These are phyloP conservation scores for Triops cancriformis DNA, from an alignment of 1,140 invertebrate genomes.

Conservation along the genomic window DNA sequence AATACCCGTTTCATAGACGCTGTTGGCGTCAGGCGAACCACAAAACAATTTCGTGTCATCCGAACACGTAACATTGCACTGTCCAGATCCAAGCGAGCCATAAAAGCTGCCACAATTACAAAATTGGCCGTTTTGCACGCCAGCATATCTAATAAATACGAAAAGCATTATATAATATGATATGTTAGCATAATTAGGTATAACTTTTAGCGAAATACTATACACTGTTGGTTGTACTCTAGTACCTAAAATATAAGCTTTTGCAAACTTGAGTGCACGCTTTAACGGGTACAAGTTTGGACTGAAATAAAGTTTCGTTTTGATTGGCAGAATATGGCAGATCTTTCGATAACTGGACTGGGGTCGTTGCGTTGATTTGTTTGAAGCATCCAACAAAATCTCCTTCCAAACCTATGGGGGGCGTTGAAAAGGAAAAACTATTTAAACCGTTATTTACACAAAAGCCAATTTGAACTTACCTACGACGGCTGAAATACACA, in stretches of 20 bases:
- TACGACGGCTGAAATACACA: neutral
- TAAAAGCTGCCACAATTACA: conserved; percentile 44
- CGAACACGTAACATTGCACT: conserved; percentile 39
- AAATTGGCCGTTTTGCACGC: conserved; percentile 39
- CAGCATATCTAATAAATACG: conserved; percentile 43
- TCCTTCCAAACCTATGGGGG: conserved; percentile 15
- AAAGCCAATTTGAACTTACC: neutral
- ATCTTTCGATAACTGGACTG: neutral
- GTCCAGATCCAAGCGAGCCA: conserved; percentile 36
- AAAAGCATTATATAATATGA: neutral
- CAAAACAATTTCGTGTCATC: conserved; percentile 37
- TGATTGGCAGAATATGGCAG: neutral
- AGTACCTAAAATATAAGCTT: conserved; percentile 21
- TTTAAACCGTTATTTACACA: neutral
- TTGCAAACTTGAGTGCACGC: conserved; percentile 14
- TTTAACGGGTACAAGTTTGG: neutral
- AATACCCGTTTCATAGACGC: conserved; percentile 44
- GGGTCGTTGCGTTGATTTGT: neutral
- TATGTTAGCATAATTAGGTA: too few relatives aligned
- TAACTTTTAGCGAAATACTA: too few relatives aligned
- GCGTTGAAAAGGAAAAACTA: neutral
- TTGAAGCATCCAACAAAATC: conserved; percentile 24
- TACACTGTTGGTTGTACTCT: too few relatives aligned
- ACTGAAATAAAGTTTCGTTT: neutral
- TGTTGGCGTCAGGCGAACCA: conserved; percentile 41